A percentile compares a stretch with the other conserved stretches of the same genome.
Conservation (phyloP, 2,888 invertebrate species). For the Subacronicta megacephala region DNA sequence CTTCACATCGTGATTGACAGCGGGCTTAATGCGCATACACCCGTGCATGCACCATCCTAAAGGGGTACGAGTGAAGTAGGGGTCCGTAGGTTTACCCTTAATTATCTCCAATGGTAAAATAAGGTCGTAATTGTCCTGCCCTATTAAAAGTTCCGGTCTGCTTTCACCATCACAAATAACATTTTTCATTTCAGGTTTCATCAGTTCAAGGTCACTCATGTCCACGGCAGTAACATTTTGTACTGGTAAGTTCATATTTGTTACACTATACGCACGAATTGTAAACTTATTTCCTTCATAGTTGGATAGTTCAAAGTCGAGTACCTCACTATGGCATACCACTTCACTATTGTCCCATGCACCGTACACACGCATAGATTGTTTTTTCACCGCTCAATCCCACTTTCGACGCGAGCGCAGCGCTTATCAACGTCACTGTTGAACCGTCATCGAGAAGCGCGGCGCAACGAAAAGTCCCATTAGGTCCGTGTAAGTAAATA, state of each 20-base stretch:
- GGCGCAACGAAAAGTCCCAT: conserved; percentile 27
- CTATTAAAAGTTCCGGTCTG: conserved; percentile 56
- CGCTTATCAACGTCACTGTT: conserved; percentile 46
- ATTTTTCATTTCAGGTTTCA: conserved; percentile 30
- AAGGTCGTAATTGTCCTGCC: conserved; percentile 58
- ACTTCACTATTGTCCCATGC: neutral
- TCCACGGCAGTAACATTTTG: conserved; percentile 21
- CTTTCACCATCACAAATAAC: conserved; percentile 19
- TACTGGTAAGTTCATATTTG: conserved; percentile 46
- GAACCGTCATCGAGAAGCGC: conserved; percentile 57
- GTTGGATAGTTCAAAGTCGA: neutral
- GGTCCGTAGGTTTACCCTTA: conserved; percentile 38
- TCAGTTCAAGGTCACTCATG: conserved; percentile 4
- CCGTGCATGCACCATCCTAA: conserved; percentile 53
- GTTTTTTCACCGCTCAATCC: conserved; percentile 40
- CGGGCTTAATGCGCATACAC: conserved; percentile 4
- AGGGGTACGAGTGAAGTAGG: conserved; percentile 44
- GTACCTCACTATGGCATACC: neutral
- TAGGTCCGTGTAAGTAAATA: conserved; percentile 40
- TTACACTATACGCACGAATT: conserved; percentile 35
- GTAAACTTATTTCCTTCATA: neutral
- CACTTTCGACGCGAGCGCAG: conserved; percentile 26
- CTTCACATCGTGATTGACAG: neutral
- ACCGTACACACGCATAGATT: conserved; percentile 3
- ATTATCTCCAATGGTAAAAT: conserved; percentile 45